Base-by-base conservation (phyloP, 2,888 invertebrate genomes). In the Clusia tigrina region DNA sequence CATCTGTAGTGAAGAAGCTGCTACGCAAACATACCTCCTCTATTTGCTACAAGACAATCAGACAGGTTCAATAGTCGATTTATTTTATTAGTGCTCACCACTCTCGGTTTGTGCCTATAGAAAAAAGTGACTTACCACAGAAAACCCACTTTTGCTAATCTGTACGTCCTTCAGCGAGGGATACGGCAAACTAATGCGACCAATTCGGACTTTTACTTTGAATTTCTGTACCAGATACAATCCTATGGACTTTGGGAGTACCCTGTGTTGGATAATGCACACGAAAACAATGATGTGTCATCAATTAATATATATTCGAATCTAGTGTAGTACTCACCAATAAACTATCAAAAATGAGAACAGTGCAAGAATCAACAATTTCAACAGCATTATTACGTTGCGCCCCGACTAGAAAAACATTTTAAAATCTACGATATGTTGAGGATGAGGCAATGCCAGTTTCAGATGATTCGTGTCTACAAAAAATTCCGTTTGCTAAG, bases 1-100 rank as follows among this genome's bases (percentile, higher is more conserved):
- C 91, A 72, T 94, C 94, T 1, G 94, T 93, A 80, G 93, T 95
- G 71, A 95, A 89, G 78, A 94, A 90, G 83, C 94, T 95, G 80
- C 94, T 95, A 60, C 92, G 89, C 69, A 95, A 88, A 68, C 93
- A 90, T 71, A 95, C 88, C 81, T 94, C 92, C 76, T 94, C 91
- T 64, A 95, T 90, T 83, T 93, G 91, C 94, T 95, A 81, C 24
- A 85, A 64, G 54, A 3, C 32, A 26, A n/a, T 38, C 24, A 23
- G 53, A 46, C 10, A 62, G 48, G 38, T n/a, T n/a, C n/a, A n/a
- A n/a, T n/a, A n/a, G n/a, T n/a, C n/a, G n/a, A n/a, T n/a, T n/a
- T n/a, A 48, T 15, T 18, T 9, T 12, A 18, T 2, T 17, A 2
- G 15, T n/a, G 38, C 5, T n/a, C 2, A 38, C n/a, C 2, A 38